Evolutionary conservation across 1,140 invertebrate species (phyloP), one percentile per base, ranked within the genome.

Genomic region (Zaprionus ornatus): DNA sequence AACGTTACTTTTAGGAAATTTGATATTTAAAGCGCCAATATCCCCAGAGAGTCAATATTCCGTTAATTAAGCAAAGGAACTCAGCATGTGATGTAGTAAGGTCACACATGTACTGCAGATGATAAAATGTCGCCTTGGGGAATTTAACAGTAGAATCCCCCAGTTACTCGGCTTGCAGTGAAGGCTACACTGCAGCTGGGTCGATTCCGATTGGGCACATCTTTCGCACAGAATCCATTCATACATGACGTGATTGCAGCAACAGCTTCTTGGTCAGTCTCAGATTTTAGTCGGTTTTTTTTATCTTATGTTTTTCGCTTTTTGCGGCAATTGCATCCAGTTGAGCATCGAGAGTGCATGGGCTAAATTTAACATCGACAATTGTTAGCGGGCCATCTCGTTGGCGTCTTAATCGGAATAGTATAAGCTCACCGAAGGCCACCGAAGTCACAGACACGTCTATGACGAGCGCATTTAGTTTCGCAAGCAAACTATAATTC

Each of bases 321-420:
- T 45, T 19, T 21, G 45, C 45, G 45, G 45, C 45, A 35, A 40
- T 45, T 56, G 50, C 21, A 40, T 55, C 52, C 52, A 55, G 25
- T 55, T 55, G 37, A 21, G 45, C 40, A 45, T 45, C 40, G 40
- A 45, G 40, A 45, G 48, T 23, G 48, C 52, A 50, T 19, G 61
- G 52, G 52, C 21, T 63, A 50, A 50, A 50, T 50, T 63, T 45
- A 63, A 42, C 60, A 63, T 66, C 64, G 57, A 27, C 65, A 68
- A 68, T 68, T 50, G 45, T 50, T 50, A 50, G 45, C 45, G 35
- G 25, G 25, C 15, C 60, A 50, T 62, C 42, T 62, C 27, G 25
- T 32, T 62, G 13, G 55, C 55, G 10, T n/a, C 42, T 40, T 48
- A 17, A 27, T 59, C 37, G 45, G 55, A 37, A 68, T 68, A 45